These are phyloP conservation scores for Catocala nupta DNA, from an alignment of 2,888 invertebrate genomes.

Conservation along the genomic window DNA sequence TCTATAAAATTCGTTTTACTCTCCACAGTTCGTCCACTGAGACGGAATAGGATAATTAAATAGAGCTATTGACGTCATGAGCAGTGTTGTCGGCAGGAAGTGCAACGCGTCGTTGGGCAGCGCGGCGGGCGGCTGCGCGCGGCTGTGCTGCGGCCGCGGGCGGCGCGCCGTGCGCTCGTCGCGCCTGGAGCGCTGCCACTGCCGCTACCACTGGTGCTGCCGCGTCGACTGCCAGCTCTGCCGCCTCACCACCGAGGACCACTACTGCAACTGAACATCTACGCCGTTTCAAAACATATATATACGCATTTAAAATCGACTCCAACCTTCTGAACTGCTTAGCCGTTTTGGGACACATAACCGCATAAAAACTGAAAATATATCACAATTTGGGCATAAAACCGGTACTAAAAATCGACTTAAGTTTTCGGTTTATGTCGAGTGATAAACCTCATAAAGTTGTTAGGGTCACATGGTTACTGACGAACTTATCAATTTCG, in stretches of 20 bases:
- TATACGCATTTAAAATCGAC: neutral
- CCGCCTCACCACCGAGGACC: constrained; percentile 89
- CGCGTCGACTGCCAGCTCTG: constrained; percentile 95
- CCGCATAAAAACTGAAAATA: too few relatives aligned
- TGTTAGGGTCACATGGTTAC: too few relatives aligned
- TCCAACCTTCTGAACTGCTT: neutral
- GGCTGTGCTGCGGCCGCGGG: constrained; percentile 95
- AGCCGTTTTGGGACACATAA: too few relatives aligned
- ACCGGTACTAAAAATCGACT: too few relatives aligned
- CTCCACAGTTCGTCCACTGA: too few relatives aligned
- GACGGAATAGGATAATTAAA: too few relatives aligned
- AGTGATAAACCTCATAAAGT: too few relatives aligned
- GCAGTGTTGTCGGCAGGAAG: constrained; percentile 79
- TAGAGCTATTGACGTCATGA: too few relatives aligned
- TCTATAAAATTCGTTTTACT: too few relatives aligned
- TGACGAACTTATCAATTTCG: too few relatives aligned
- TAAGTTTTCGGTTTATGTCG: too few relatives aligned
- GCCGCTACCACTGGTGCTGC: constrained; percentile 95
- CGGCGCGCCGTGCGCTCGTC: constrained; percentile 90
- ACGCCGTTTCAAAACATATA: neutral
- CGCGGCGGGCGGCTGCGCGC: constrained; percentile 91
- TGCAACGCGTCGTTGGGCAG: constrained; percentile 90
- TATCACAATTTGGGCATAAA: too few relatives aligned
- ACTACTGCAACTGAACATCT: constrained; percentile 89
- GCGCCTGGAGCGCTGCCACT: constrained; percentile 92